Conservation (phyloP, 2,888 invertebrate species). For the Euzetes globulus region DNA sequence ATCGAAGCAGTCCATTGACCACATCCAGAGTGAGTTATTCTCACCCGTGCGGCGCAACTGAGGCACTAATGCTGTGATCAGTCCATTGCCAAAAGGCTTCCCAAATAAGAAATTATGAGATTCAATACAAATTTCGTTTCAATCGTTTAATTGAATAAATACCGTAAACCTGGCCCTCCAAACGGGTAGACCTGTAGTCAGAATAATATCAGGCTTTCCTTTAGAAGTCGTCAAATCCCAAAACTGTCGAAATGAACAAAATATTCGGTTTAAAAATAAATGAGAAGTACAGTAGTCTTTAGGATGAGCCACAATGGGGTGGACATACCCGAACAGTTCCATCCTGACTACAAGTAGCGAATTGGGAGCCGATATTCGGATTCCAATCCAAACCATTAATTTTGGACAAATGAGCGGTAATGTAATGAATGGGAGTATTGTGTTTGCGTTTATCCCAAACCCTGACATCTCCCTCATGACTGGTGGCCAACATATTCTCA, state of each 20-base stretch:
- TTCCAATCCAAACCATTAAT: slow-evolving; percentile 94
- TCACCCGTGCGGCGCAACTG: slow-evolving; percentile 74
- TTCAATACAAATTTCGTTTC: slow-evolving; percentile 43
- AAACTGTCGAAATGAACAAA: slow-evolving; percentile 51
- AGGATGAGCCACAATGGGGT: neutral
- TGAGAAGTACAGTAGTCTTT: neutral
- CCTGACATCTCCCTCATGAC: slow-evolving; percentile 90
- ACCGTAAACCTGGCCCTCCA: slow-evolving; percentile 82
- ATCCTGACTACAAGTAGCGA: slow-evolving; percentile 81
- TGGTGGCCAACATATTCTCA: slow-evolving; percentile 75
- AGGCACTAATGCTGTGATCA: slow-evolving; percentile 84
- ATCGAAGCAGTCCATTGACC: slow-evolving; percentile 56
- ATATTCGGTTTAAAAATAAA: neutral
- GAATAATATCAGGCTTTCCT: slow-evolving; percentile 69
- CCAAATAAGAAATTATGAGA: neutral
- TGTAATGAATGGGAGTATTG: slow-evolving; percentile 69
- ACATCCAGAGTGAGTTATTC: slow-evolving; percentile 64
- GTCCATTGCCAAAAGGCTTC: slow-evolving; percentile 76
- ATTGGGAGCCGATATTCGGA: slow-evolving; percentile 43
- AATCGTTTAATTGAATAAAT: slow-evolving; percentile 43
- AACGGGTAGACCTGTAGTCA: slow-evolving; percentile 65
- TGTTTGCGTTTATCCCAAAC: slow-evolving; percentile 71
- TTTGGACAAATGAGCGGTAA: slow-evolving; percentile 79
- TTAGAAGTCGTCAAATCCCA: slow-evolving; percentile 76
- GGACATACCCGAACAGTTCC: slow-evolving; percentile 62